Percentiles rank a stretch among this genome's conserved stretches.
Evolutionary conservation across 2,888 invertebrate genomes (phyloP).

Genomic region (Metalampra italica): DNA sequence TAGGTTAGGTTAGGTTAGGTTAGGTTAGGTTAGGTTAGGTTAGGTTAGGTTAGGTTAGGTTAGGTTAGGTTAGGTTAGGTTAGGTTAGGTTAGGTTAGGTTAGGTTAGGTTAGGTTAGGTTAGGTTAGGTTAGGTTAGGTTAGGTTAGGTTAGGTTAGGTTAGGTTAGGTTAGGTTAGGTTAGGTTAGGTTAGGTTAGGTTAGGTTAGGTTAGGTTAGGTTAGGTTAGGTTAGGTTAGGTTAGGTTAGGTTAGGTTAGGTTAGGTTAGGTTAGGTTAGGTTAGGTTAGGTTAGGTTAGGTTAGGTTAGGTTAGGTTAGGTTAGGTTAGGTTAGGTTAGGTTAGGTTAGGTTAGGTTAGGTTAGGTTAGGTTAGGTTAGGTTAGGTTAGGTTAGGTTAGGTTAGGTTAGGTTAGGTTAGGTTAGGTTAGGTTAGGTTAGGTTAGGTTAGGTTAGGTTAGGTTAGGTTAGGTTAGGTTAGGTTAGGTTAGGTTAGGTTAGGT

Average conservation of each 20-base stretch:
- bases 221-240: neutral
- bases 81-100: conserved; percentile 14
- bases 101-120: conserved; percentile 14
- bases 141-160: conserved; percentile 14
- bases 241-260: neutral
- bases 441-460: conserved; percentile 6
- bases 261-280: neutral
- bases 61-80: conserved; percentile 17
- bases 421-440: conserved; percentile 1
- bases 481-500: conserved; percentile 1
- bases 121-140: conserved; percentile 11
- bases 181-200: neutral
- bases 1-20: conserved; percentile 18
- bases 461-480: conserved; percentile 4
- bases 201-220: neutral
- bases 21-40: conserved; percentile 12
- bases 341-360: too few relatives aligned
- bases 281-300: neutral
- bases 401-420: conserved; percentile 16
- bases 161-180: conserved; percentile 11
- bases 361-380: neutral
- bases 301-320: neutral
- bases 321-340: too few relatives aligned
- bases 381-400: conserved; percentile 1
- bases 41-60: conserved; percentile 16